Percentiles rank a stretch among this genome's conserved stretches.
Conservation (phyloP, 2,797 vertebrate genomes). For the Trachops cirrhosus region DNA sequence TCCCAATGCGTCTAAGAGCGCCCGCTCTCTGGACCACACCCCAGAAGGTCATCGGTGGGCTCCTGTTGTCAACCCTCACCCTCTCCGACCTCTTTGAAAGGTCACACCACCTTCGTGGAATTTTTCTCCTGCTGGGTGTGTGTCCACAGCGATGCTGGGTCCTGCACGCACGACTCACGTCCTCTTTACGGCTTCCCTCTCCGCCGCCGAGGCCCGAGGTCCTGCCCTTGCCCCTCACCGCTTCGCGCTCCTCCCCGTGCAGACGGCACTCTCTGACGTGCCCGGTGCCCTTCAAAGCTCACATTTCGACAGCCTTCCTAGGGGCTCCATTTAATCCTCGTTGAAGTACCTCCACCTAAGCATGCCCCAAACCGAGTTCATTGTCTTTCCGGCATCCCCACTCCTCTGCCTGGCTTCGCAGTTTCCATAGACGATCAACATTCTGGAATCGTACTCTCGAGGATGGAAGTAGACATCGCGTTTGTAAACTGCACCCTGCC, state of each 20-base stretch:
- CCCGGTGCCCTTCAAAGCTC: not conserved
- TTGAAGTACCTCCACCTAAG: not conserved
- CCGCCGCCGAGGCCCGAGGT: not conserved
- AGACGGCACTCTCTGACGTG: not conserved
- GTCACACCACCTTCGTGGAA: not conserved
- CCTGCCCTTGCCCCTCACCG: not conserved
- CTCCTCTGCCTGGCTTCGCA: not conserved
- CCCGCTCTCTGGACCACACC: not conserved
- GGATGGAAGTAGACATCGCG: not conserved
- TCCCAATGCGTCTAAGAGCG: not conserved
- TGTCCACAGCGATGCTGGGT: not conserved
- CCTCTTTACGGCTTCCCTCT: not conserved
- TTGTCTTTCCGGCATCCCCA: not conserved
- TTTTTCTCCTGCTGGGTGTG: not conserved
- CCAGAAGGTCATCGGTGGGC: not conserved
- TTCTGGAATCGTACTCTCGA: not conserved
- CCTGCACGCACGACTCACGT: rapidly evolving
- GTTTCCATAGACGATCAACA: not conserved
- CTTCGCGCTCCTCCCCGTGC: not conserved
- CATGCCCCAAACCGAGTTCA: not conserved
- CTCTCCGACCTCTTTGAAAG: not conserved
- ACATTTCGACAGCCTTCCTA: not conserved
- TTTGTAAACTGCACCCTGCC: not conserved
- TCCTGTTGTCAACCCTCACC: not conserved
- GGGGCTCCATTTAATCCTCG: not conserved